A percentile compares a stretch with the other conserved stretches of the same genome.
Conservation (phyloP, 2,888 invertebrate genomes). For the Nipponacmea schrenckii region DNA sequence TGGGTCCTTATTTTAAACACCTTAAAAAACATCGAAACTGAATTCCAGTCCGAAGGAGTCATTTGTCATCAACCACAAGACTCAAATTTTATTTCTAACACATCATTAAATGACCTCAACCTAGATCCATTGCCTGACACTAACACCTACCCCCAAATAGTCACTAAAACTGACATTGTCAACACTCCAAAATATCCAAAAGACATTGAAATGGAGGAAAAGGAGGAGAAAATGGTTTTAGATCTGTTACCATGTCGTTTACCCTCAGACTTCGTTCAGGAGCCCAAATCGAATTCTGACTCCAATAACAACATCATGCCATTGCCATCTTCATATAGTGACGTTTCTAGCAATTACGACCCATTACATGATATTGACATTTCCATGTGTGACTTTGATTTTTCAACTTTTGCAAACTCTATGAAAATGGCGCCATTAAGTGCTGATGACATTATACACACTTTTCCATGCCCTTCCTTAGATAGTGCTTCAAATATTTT, state of each 20-base stretch:
- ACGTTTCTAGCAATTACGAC: conserved; percentile 32
- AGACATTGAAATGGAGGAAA: conserved; percentile 1
- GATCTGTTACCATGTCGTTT: conserved; percentile 27
- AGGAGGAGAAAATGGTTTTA: conserved; percentile 17
- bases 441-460: conserved; percentile 68
- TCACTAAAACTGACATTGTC: background rate
- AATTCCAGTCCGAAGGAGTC: conserved; percentile 75
- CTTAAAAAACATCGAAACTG: conserved; percentile 85
- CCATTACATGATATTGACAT: conserved; percentile 57
- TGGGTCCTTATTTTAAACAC: conserved; percentile 95
- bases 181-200: background rate
- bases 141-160: background rate
- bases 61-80: conserved; percentile 23
- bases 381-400: conserved; percentile 72
- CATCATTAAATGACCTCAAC: conserved; percentile 21
- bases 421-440: conserved; percentile 65
- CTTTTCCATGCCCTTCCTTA: conserved; percentile 58
- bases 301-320: conserved; percentile 20
- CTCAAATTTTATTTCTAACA: conserved; percentile 24
- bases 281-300: conserved; percentile 7
- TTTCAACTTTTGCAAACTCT: conserved; percentile 59
- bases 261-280: conserved; percentile 2
- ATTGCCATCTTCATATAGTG: conserved; percentile 13
- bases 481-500: conserved; percentile 30
- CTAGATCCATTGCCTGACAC: conserved; percentile 33